Evolutionary conservation across 2,113 vertebrate species (phyloP).

Genomic region (Trogon surrucura): DNA sequence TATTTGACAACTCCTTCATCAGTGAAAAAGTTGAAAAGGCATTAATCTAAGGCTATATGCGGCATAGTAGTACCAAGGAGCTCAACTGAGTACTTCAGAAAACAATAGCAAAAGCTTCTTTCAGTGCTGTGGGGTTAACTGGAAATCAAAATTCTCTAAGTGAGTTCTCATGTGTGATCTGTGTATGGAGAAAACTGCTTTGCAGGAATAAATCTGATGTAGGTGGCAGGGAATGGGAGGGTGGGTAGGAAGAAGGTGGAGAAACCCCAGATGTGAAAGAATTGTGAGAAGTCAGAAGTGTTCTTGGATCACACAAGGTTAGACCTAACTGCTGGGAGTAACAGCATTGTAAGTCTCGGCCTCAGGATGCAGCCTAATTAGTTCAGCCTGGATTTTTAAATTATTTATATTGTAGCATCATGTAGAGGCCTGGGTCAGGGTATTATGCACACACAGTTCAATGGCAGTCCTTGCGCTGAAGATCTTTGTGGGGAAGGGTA

Average conservation of each 20-base stretch:
- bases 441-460: not conserved
- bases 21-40: slow-evolving; percentile 53
- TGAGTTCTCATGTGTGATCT: not conserved
- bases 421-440: not conserved
- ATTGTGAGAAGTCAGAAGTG: not conserved
- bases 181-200: not conserved
- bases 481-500: not conserved
- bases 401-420: not conserved
- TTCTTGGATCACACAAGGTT: not conserved
- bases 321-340: not conserved
- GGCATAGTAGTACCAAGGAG: not conserved
- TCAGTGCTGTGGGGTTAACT: not conserved
- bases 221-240: not conserved
- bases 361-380: not conserved
- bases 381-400: not conserved
- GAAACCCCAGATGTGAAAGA: not conserved
- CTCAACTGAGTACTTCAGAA: not conserved
- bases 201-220: not conserved
- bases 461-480: not conserved
- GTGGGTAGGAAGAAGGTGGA: not conserved
- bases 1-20: slow-evolving; percentile 66
- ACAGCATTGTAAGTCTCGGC: not conserved
- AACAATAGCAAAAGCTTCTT: not conserved
- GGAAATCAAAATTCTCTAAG: not conserved
- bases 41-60: slow-evolving; percentile 42